Conservation (phyloP, 1,140 invertebrate genomes). For the Drosophila pruinosa region DNA sequence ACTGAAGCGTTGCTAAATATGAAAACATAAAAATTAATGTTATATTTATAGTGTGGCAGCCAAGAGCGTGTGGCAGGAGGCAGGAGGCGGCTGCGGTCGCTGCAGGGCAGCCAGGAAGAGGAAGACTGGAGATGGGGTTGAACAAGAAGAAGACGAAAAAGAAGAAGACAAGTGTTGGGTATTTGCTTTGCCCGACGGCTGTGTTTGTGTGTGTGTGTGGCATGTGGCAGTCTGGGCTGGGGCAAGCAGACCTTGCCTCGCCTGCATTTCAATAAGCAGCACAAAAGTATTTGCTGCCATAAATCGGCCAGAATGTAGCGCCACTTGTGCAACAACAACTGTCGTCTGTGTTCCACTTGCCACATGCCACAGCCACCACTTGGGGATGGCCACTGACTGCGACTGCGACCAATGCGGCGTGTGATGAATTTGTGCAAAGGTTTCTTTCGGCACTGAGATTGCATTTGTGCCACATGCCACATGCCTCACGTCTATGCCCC, state of each 20-base stretch:
- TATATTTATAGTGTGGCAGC: conserved; percentile 79
- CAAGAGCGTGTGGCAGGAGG: conserved; percentile 62
- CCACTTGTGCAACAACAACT: conserved; percentile 38
- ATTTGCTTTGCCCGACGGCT: conserved; percentile 62
- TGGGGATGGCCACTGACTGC: conserved; percentile 25
- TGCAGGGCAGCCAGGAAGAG: conserved; percentile 53
- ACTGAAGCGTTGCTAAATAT: conserved; percentile 76
- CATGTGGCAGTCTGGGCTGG: neutral
- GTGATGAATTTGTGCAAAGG: conserved; percentile 67
- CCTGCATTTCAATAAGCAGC: conserved; percentile 74
- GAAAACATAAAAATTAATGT: conserved; percentile 81
- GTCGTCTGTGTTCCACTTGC: conserved; percentile 43
- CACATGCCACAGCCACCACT: conserved; percentile 45
- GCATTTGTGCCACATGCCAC: conserved; percentile 10
- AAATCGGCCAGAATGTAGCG: conserved; percentile 54
- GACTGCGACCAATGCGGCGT: conserved; percentile 69
- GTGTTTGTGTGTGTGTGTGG: conserved; percentile 7
- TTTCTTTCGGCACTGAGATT: conserved; percentile 37
- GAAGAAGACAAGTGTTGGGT: conserved; percentile 46
- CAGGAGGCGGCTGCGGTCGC: conserved; percentile 64
- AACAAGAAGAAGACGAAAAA: neutral
- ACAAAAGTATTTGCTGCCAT: conserved; percentile 62
- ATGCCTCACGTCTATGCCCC: neutral
- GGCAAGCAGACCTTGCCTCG: conserved; percentile 19
- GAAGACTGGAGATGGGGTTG: neutral